Percentiles rank a stretch among this genome's conserved stretches.
These are phyloP conservation scores for Agelastica alni DNA, from an alignment of 2,888 invertebrate genomes.

Conservation along the genomic window DNA sequence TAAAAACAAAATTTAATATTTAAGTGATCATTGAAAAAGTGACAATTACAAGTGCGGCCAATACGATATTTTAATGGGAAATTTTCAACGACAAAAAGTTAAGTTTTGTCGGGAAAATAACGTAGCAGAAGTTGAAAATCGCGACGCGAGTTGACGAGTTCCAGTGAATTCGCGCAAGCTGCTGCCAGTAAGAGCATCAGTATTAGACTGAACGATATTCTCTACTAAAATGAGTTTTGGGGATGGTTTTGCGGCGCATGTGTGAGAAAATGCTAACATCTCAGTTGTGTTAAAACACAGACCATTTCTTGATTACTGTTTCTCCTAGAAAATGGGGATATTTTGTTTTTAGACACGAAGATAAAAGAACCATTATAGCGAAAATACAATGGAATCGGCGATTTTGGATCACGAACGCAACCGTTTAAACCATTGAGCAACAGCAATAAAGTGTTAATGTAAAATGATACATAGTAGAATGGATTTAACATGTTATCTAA, in stretches of 20 bases:
- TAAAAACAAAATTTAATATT: neutral
- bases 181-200: neutral
- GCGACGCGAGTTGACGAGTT: neutral
- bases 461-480: too few relatives aligned
- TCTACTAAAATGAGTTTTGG: conserved; percentile 15
- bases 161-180: neutral
- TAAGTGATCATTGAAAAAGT: conserved; percentile 16
- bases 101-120: too few relatives aligned
- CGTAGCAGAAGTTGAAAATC: neutral
- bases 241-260: conserved; percentile 23
- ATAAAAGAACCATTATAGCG: neutral
- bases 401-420: neutral
- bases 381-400: neutral
- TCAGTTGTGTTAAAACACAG: conserved; percentile 25
- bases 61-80: too few relatives aligned
- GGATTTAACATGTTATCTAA: too few relatives aligned
- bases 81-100: too few relatives aligned
- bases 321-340: conserved; percentile 6
- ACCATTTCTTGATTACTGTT: conserved; percentile 19
- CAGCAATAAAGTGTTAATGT: too few relatives aligned
- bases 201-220: conserved; percentile 18
- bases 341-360: neutral
- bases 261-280: conserved; percentile 27
- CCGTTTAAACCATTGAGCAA: too few relatives aligned
- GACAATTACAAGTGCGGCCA: too few relatives aligned